phyloP scores from a whole-genome alignment of 1,140 invertebrate species.

The Grapholita molesta region DNA sequence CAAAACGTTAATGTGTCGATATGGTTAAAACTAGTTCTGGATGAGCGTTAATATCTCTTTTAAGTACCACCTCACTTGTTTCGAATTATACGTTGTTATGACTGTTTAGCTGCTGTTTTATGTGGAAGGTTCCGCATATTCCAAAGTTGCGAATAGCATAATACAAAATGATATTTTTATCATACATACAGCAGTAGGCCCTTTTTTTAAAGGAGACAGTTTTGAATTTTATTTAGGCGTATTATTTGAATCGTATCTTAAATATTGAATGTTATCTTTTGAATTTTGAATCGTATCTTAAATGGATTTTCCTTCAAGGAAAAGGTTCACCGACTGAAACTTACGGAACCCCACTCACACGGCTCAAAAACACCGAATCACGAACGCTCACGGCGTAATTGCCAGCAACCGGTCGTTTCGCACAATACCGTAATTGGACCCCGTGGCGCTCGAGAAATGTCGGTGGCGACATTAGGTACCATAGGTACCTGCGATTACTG shows the following conservation, averaged over 20 bases:
- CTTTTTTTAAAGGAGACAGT: no score
- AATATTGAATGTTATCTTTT: no score
- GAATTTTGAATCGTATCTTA: no score
- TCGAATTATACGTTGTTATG: conserved; percentile 14
- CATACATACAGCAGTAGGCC: no score
- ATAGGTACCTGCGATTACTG: no score
- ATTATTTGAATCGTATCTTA: no score
- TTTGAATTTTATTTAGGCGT: no score
- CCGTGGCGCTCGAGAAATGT: conserved; percentile 25
- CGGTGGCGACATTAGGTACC: conserved; percentile 14
- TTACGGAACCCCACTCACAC: not conserved
- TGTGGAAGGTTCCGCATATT: not conserved
- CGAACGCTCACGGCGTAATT: conserved; percentile 22
- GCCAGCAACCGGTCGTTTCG: conserved; percentile 31
- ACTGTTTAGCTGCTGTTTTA: not conserved
- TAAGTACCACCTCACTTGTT: conserved; percentile 17
- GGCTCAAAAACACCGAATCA: conserved; percentile 19
- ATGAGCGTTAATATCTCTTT: conserved; percentile 9
- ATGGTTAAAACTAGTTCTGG: conserved; percentile 14
- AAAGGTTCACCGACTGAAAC: not conserved
- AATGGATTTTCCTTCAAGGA: no score
- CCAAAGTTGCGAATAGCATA: no score
- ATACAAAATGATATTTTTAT: not conserved
- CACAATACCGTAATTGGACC: conserved; percentile 37
- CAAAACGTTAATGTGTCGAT: conserved; percentile 9